Base-by-base conservation (phyloP, 1,140 invertebrate genomes). In the Papilio aristodemus region DNA sequence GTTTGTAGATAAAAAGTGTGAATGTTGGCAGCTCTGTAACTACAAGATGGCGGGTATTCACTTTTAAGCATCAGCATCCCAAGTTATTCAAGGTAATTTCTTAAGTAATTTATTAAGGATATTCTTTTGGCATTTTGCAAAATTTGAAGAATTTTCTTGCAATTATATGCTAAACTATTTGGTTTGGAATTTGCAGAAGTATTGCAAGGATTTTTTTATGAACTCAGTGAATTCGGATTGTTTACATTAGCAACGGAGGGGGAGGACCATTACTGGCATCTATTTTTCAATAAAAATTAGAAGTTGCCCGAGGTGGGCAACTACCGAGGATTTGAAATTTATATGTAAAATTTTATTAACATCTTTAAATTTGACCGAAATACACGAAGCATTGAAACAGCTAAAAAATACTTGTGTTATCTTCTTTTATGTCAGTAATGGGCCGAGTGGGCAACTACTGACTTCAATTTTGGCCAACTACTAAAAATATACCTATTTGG, bases 391-490 rank as follows among this genome's bases (percentile, higher is more conserved):
- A 32, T 32, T 32, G 27, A 32, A 32, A 32, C 27, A 32, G 27
- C 27, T 32, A 32, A 32, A 32, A 32, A 32, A 32, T 32, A 64
- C 38, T 64, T 64, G 62, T 64, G 62, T 64, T 64, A 64, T 64
- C 62, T 43, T 43, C 19, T 43, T 64, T 41, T 64, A 22, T 64
- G 41, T 64, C 38, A 32, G 50, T 68, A 68, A 68, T 68, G 67
- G 54, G 67, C 67, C 67, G 67, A 54, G 67, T 68, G 67, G 54
- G 54, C 67, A 68, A 59, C 54, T 68, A 68, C 67, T 68, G 54
- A 68, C 54, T 58, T 25, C 4, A 41, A 59, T 58, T 58, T 58
- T n/a, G 54, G 54, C 54, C 54, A 58, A 58, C 13, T 58, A 58
- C 54, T 58, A 58, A 58, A 25, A 25, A 32, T 58, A 27, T 58